Evolutionary conservation across 30 jellyfish, hydroid and myxozoan genomes (phyloP), one percentile per base, ranked within the genome.

Genomic region (Aurelia sp.): DNA sequence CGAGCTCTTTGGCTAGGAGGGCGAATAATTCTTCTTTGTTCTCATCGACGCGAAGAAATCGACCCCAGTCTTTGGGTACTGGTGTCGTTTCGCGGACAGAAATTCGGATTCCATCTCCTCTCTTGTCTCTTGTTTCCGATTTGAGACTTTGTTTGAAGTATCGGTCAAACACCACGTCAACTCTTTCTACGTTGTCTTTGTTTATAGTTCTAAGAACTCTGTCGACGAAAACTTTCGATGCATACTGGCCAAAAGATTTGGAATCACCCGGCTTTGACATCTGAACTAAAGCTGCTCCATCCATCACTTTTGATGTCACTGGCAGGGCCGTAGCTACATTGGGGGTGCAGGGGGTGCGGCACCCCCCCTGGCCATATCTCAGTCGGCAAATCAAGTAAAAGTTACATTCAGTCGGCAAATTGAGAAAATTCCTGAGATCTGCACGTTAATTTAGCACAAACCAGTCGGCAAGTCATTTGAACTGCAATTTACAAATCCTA

Each of bases 91-190:
- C 62, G 6, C 19, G 57, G 1, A 89, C 96, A 13, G 44, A 72
- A 22, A 96, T 30, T 19, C 87, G 88, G 31, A 55, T 31, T 52
- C 93, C 95, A 59, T 16, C 31, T 0, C 97, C 97, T n/a, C 91
- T 40, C 60, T 47, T 80, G 4, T 35, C 72, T 47, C 91, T 65
- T 20, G 91, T 55, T 50, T 31, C 66, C 0, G 84, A 65, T 40
- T 80, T 80, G 57, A 80, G 65, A 41, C 81, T 70, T 33, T 30
- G 8, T 59, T 12, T 12, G 12, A 70, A 8, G 48, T 70, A 70
- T 70, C 81, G 21, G 17, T 70, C 81, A 16, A 70, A 70, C 9
- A 70, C 38, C 22, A 41, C 53, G 16, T 70, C 81, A 2, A 70
- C 19, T 18, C 81, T 70, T 41, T 8, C 7, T 11, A 41, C 4